Evolutionary conservation across 2,888 invertebrate species (phyloP).

Genomic region (Leucoptera coffeella): DNA sequence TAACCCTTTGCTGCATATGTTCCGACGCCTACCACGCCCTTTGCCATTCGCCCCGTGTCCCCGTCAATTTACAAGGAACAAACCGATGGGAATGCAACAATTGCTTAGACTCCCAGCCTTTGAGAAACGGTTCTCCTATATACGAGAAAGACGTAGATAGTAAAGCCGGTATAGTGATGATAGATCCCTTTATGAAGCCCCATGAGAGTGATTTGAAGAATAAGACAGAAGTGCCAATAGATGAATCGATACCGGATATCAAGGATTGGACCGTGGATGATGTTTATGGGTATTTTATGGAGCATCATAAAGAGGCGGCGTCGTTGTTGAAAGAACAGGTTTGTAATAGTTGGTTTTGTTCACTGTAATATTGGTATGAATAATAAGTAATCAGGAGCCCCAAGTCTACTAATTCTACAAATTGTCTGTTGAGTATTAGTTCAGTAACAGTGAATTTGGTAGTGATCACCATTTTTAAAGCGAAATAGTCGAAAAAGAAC

Average conservation of each 20-base stretch:
- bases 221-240: conserved; percentile 38
- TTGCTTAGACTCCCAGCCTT: conserved; percentile 46
- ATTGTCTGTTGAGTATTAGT: too few species aligned
- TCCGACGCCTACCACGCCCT: conserved; percentile 78
- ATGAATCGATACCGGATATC: conserved; percentile 70
- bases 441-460: too few species aligned
- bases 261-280: conserved; percentile 77
- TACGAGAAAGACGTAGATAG: too few species aligned
- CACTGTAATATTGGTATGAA: too few species aligned
- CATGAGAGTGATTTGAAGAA: conserved; percentile 36
- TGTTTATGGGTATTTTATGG: conserved; percentile 73
- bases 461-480: too few species aligned
- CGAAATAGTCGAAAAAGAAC: too few species aligned
- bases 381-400: too few species aligned
- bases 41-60: conserved; percentile 70
- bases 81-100: conserved; percentile 69
- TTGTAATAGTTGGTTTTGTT: too few species aligned
- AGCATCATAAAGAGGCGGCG: conserved; percentile 75
- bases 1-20: conserved; percentile 77
- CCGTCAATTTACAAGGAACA: conserved; percentile 49
- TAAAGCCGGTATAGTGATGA: conserved; percentile 16
- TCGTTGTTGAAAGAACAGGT: conserved; percentile 77
- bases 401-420: too few species aligned
- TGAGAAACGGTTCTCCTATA: conserved; percentile 25
- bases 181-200: conserved; percentile 38